Evolutionary conservation across 1,140 invertebrate genomes (phyloP), one percentile per base, ranked within the genome.

Genomic region (Anoplophora glabripennis): DNA sequence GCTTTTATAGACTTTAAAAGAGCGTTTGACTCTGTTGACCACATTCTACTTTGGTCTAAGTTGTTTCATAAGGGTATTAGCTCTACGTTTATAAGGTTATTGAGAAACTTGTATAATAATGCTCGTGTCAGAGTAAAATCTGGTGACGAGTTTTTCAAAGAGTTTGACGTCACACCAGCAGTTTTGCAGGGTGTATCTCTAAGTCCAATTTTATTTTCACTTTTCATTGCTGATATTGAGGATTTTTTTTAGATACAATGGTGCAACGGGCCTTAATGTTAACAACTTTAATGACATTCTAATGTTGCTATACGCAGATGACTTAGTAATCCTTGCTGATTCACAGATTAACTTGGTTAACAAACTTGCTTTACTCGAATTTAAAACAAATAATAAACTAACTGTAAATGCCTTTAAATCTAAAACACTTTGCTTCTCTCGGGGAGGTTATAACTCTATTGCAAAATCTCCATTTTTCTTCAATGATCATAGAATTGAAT

Each of bases 171-270:
- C 17, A 46, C n/a, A n/a, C n/a, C 14, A 18, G 45, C 15, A 18
- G 45, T 46, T 46, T 21, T 46, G 10, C 45, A 17, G 15, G 45
- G 45, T 46, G 45, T 18, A 15, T 21, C 45, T 46, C 18, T 46
- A 21, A 46, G 45, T 15, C 45, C 45, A 14, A 10, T 46, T 7
- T 15, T 46, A 46, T 46, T 46, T n/a, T 7, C n/a, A n/a, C n/a
- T n/a, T n/a, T n/a, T n/a, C n/a, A n/a, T n/a, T n/a, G n/a, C n/a
- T n/a, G n/a, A n/a, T n/a, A n/a, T n/a, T n/a, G n/a, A n/a, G n/a
- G n/a, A n/a, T n/a, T n/a, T n/a, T n/a, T n/a, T n/a, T n/a, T 28
- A 28, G 21, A 5, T 28, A 2, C 21, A 40, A 40, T 40, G 38
- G 38, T 12, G 7, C 38, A n/a, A 4, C 4, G 2, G 44, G 44